A percentile compares a stretch with the other conserved stretches of the same genome.
These are phyloP conservation scores for Pelodiscus sinensis DNA, from an alignment of 2,113 vertebrate genomes.

Conservation along the genomic window DNA sequence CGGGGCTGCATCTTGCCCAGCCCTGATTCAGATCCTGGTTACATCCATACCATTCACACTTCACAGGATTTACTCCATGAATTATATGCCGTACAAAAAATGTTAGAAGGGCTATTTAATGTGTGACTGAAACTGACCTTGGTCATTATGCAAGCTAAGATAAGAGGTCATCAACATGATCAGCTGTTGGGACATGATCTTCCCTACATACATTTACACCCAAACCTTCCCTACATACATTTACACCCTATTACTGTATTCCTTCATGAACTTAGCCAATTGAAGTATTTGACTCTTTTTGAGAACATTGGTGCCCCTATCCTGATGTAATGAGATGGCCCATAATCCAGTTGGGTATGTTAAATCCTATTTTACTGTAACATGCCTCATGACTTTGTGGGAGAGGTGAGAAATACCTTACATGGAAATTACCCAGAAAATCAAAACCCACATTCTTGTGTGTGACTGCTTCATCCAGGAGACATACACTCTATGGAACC, in stretches of 20 bases:
- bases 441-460: neutral
- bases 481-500: neutral
- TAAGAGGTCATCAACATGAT: neutral
- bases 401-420: neutral
- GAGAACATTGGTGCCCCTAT: neutral
- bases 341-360: neutral
- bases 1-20: too few species aligned
- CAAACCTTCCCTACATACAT: neutral
- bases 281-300: neutral
- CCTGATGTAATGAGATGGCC: neutral
- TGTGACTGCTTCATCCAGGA: neutral
- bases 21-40: too few species aligned
- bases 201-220: too few species aligned
- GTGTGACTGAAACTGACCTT: neutral
- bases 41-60: neutral
- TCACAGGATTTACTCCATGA: neutral
- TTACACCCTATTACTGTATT: neutral
- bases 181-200: neutral
- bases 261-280: neutral
- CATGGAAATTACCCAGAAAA: neutral
- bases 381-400: neutral
- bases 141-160: neutral
- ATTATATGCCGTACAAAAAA: neutral
- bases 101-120: neutral
- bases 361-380: neutral